Percentiles rank a stretch among this genome's conserved stretches.
These are phyloP conservation scores for Procambarus clarkii DNA, from an alignment of 1,140 invertebrate genomes.

Conservation along the genomic window DNA sequence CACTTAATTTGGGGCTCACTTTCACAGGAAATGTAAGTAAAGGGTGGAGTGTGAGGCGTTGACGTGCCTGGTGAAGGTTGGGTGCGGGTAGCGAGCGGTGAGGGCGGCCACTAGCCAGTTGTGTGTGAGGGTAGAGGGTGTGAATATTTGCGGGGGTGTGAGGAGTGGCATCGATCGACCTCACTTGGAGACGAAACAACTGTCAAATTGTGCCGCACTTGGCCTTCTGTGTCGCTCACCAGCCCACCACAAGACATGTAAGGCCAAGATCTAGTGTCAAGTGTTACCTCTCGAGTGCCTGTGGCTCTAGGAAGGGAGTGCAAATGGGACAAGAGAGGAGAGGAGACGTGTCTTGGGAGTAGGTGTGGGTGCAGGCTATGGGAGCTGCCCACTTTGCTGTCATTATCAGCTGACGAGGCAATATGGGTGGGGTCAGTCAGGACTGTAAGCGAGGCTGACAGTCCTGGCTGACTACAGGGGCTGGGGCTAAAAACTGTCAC, in stretches of 20 bases:
- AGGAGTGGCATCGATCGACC: constrained; percentile 44
- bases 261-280: neutral
- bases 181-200: constrained; percentile 26
- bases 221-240: constrained; percentile 11
- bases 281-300: neutral
- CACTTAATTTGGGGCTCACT: constrained; percentile 47
- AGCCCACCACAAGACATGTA: constrained; percentile 2
- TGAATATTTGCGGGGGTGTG: constrained; percentile 2
- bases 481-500: too few relatives aligned
- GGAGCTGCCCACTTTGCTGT: too few relatives aligned
- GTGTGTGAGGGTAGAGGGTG: too few relatives aligned
- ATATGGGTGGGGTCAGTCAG: neutral
- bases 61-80: neutral
- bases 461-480: too few relatives aligned
- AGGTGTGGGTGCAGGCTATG: too few relatives aligned
- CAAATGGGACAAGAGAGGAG: neutral
- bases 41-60: neutral
- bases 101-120: too few relatives aligned
- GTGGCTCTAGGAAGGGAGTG: neutral
- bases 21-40: constrained; percentile 55
- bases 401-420: neutral
- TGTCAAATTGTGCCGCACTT: constrained; percentile 40
- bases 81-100: neutral
- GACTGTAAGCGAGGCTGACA: too few relatives aligned
- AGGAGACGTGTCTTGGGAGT: neutral